phyloP scores from a whole-genome alignment of 2,113 vertebrate genomes.

The Microtus ochrogaster region DNA sequence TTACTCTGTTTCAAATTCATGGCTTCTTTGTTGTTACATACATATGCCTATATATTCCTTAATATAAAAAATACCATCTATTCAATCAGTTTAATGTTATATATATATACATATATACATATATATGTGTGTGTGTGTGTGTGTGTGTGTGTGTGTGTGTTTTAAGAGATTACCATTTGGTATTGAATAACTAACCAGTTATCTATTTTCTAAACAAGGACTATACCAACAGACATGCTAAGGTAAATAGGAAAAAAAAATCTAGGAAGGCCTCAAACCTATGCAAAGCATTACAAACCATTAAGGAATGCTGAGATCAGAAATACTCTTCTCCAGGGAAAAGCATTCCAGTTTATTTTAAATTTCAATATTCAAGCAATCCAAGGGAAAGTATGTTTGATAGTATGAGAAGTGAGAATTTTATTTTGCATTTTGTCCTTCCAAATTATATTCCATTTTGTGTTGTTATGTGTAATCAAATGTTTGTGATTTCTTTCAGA shows the following conservation, averaged over 20 bases:
- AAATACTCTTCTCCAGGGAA: neutral
- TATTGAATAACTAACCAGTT: neutral
- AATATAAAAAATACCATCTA: neutral
- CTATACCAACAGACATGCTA: neutral
- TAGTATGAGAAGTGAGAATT: neutral
- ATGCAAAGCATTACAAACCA: neutral
- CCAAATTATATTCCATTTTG: neutral
- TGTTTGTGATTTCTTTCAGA: neutral
- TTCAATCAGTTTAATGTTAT: neutral
- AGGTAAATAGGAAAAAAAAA: neutral
- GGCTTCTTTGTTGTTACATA: neutral
- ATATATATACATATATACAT: fast-evolving
- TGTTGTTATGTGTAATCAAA: neutral
- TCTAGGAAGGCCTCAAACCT: neutral
- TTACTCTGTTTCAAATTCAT: neutral
- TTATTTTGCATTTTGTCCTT: neutral
- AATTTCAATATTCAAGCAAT: neutral
- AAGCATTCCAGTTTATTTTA: neutral
- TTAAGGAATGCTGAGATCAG: neutral
- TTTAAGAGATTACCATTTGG: neutral
- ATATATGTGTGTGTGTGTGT: too few relatives aligned
- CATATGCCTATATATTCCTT: neutral
- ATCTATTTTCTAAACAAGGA: neutral
- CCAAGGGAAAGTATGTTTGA: neutral
- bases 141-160: too few relatives aligned